Base-by-base conservation (phyloP, 2,113 vertebrate genomes). In the Aegithalos caudatus region DNA sequence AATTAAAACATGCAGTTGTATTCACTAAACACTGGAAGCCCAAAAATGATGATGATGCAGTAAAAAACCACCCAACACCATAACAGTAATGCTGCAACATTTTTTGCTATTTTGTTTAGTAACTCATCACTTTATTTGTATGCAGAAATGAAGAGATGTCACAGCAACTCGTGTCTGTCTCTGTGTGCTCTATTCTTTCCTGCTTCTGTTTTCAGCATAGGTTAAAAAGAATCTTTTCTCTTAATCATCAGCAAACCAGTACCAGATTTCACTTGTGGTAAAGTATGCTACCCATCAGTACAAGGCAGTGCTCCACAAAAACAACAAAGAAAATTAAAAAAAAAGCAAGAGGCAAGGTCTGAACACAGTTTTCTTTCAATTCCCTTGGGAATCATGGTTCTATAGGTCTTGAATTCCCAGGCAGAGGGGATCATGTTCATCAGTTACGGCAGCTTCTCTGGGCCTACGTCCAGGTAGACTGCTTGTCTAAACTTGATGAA, bases 401-500 rank as follows among this genome's bases (percentile, higher is more conserved):
- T 96, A 97, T 93, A 98, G 96, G 88, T 97, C 96, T 97, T 98
- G 94, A 97, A 98, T 98, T 98, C 97, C 98, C 92, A 93, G 97
- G 98, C 97, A 98, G 84, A 90, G 84, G 95, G 98, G 98, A 99
- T 99, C 98, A 98, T 96, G 94, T 99, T 99, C 97, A 97, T 97
- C 97, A 98, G 98, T 97, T 98, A 97, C 94, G 92, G 98, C 97
- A 97, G 97, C 96, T 97, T 97, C 96, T 96, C 98, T 98, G 98
- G 98, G 98, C 98, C 97, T 85, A 76, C 77, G 94, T 99, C 99
- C 99, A 99, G 98, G 97, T 97, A 97, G 98, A 98, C 98, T 97
- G 97, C 95, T 96, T 96, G 98, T 98, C 98, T 98, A 98, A 98
- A 96, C 95, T 95, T 93, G 97, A 98, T 98, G 98, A 98, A 98